These are phyloP conservation scores for Urosaurus nigricauda DNA, from an alignment of 2,797 vertebrate genomes.

Conservation along the genomic window DNA sequence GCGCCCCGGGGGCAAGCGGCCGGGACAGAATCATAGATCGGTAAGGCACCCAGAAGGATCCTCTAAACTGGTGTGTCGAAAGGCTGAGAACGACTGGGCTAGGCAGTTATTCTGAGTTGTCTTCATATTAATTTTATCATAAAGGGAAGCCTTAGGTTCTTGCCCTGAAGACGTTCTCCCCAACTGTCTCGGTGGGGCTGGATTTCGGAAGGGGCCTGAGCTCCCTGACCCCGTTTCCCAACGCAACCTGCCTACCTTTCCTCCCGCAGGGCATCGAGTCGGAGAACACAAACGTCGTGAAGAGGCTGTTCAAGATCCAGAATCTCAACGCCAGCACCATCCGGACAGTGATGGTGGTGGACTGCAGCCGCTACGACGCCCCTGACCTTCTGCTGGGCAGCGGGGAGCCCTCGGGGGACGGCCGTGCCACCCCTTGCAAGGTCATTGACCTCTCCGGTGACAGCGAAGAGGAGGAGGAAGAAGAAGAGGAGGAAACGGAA, in stretches of 20 bases:
- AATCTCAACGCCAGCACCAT: slow-evolving; percentile 97
- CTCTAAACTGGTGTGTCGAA: too few species aligned
- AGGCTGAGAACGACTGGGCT: too few species aligned
- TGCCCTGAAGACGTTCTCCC: too few species aligned
- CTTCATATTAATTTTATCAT: too few species aligned
- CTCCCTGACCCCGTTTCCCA: too few species aligned
- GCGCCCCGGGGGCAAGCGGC: not conserved
- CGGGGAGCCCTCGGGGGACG: slow-evolving; percentile 77
- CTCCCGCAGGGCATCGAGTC: slow-evolving; percentile 90
- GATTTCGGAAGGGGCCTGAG: too few species aligned
- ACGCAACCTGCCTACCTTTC: too few species aligned
- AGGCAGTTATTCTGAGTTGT: too few species aligned
- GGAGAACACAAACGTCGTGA: slow-evolving; percentile 96
- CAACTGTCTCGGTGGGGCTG: too few species aligned
- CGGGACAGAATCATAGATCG: too few species aligned
- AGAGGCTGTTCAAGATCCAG: slow-evolving; percentile 97
- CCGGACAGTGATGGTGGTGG: slow-evolving; percentile 96
- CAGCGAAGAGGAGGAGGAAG: slow-evolving; percentile 82
- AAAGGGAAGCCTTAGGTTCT: too few species aligned
- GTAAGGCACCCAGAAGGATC: too few species aligned
- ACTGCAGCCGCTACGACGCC: slow-evolving; percentile 89
- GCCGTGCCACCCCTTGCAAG: slow-evolving; percentile 65
- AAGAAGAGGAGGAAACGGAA: slow-evolving; percentile 72
- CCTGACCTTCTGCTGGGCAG: slow-evolving; percentile 90
- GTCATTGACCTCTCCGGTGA: slow-evolving; percentile 85